These are phyloP conservation scores for Salvelinus alpinus DNA, from an alignment of 2,113 vertebrate genomes.

Conservation along the genomic window DNA sequence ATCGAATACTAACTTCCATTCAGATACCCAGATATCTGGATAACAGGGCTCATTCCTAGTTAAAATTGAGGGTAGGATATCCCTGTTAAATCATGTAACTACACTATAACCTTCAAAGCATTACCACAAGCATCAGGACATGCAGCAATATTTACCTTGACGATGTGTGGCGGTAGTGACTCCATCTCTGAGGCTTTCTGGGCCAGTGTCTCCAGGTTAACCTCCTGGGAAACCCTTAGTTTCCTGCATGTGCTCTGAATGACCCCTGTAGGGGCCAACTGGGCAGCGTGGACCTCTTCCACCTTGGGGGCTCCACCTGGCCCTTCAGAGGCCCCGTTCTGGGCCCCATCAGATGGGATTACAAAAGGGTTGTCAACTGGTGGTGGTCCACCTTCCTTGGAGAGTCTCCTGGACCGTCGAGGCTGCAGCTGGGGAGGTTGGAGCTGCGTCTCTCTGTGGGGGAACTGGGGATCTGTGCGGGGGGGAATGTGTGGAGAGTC, in stretches of 20 bases:
- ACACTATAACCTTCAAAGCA: too few species aligned
- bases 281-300: conserved; percentile 76
- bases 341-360: conserved; percentile 12
- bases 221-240: conserved; percentile 89
- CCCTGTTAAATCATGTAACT: too few species aligned
- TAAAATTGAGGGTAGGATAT: too few species aligned
- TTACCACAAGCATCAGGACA: conserved; percentile 10
- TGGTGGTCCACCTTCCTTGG: conserved; percentile 87
- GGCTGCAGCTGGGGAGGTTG: conserved; percentile 74
- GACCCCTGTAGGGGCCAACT: conserved; percentile 81
- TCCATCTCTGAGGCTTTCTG: conserved; percentile 95
- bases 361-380: conserved; percentile 70
- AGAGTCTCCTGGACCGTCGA: conserved; percentile 88
- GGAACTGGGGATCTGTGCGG: conserved; percentile 76
- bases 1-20: too few species aligned
- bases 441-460: conserved; percentile 64
- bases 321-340: conserved; percentile 25
- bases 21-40: too few species aligned
- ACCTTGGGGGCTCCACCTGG: conserved; percentile 47
- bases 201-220: conserved; percentile 92
- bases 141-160: conserved; percentile 63
- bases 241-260: conserved; percentile 89
- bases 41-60: too few species aligned
- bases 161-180: conserved; percentile 75
- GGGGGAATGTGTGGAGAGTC: neutral